A percentile compares a stretch with the other conserved stretches of the same genome.
phyloP scores from a whole-genome alignment of 2,797 vertebrate species.

The Rhinatrema bivittatum region DNA sequence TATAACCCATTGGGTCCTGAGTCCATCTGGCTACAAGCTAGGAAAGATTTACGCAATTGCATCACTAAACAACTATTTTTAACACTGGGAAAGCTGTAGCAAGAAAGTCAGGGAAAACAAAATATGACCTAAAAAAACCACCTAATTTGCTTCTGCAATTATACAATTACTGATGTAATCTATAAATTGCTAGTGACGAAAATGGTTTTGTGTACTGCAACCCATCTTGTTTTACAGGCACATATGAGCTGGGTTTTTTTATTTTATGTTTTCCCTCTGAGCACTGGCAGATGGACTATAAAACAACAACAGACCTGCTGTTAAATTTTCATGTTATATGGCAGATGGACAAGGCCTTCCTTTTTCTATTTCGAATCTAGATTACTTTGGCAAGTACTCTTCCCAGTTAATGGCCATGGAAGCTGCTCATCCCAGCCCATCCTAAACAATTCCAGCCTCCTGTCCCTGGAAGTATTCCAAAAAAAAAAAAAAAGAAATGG shows the following conservation, averaged over 20 bases:
- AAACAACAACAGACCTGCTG: constrained; percentile 26
- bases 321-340: constrained; percentile 22
- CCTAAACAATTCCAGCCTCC: too few relatives aligned
- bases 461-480: too few relatives aligned
- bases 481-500: too few relatives aligned
- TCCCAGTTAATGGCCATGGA: constrained; percentile 1
- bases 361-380: constrained; percentile 19
- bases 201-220: constrained; percentile 8
- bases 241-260: constrained; percentile 21
- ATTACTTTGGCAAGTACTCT: constrained; percentile 21
- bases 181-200: constrained; percentile 5
- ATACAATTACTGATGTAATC: constrained; percentile 6
- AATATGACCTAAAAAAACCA: too few relatives aligned
- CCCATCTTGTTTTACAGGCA: constrained; percentile 10
- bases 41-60: too few relatives aligned
- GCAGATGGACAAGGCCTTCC: constrained; percentile 22
- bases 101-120: too few relatives aligned
- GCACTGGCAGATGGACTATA: constrained; percentile 21
- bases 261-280: constrained; percentile 19
- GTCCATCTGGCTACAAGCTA: too few relatives aligned
- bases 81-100: too few relatives aligned
- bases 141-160: constrained; percentile 7
- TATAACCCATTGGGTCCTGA: too few relatives aligned
- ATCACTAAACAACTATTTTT: too few relatives aligned
- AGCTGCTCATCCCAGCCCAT: constrained; percentile 7